Percentiles rank a stretch among this genome's conserved stretches.
These are phyloP conservation scores for Mormyrus lacerda DNA, from an alignment of 2,113 vertebrate species.

Conservation along the genomic window DNA sequence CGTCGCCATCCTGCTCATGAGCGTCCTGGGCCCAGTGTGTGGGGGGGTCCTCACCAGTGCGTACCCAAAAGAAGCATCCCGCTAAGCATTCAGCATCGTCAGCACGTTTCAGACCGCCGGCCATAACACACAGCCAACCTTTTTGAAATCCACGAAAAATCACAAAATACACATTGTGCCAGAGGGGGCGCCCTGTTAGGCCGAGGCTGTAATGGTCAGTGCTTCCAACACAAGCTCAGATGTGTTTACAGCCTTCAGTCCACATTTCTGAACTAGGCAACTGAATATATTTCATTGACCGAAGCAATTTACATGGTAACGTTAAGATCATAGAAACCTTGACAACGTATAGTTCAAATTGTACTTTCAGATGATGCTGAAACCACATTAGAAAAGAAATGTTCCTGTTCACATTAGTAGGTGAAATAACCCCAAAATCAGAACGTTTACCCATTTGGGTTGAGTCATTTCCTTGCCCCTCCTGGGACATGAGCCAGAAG, in stretches of 20 bases:
- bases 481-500: neutral
- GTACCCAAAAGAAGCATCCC: conserved; percentile 36
- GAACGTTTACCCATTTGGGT: neutral
- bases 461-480: neutral
- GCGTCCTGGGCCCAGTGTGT: conserved; percentile 81
- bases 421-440: neutral
- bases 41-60: conserved; percentile 92
- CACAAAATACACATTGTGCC: neutral
- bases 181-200: neutral
- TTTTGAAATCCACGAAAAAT: neutral
- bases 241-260: neutral
- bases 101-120: neutral
- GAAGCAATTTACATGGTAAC: neutral
- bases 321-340: neutral
- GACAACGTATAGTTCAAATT: neutral
- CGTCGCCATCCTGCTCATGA: conserved; percentile 86
- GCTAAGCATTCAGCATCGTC: neutral
- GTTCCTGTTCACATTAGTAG: neutral
- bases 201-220: neutral
- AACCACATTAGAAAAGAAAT: neutral
- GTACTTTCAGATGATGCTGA: neutral
- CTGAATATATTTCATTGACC: neutral
- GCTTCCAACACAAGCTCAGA: neutral
- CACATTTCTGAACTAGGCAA: neutral
- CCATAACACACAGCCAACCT: neutral